Base-by-base conservation (phyloP, 2,888 invertebrate genomes). In the Sesia bembeciformis region DNA sequence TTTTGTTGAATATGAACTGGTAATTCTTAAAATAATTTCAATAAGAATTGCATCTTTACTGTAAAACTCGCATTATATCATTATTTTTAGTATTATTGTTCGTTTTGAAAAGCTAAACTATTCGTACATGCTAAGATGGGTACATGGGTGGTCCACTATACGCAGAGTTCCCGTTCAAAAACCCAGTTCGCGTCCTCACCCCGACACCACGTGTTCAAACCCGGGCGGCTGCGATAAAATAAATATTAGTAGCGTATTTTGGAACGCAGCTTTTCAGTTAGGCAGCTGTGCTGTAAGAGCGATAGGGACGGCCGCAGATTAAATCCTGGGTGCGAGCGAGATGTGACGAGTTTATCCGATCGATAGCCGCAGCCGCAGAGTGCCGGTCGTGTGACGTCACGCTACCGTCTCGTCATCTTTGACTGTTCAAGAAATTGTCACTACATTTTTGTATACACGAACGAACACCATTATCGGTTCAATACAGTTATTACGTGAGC, bases 351-450 rank as follows among this genome's bases (percentile, higher is more conserved):
- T 76, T 75, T 72, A 75, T 75, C 79, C 81, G 88, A 87, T 89
- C 89, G 86, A 89, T 89, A 89, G 86, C 87, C 89, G 88, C 89
- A 89, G 89, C 86, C 88, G 89, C 89, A 88, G 87, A 89, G 82
- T 81, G 79, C 77, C 75, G 83, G 78, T 78, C 76, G 76, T 70
- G 82, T 88, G 88, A 88, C 89, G 89, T 88, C 89, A 88, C 82
- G 72, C 70, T 65, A 69, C 76, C 75, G 87, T 87, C 88, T 87
- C 87, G 87, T 88, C 88, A 88, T 89, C 85, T 88, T 87, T 72
- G 81, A 76, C 79, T 74, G 81, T 78, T 81, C 76, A 83, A 84
- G 84, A 79, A 84, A 86, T 84, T 84, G 84, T 81, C 84, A 84
- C 84, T 79, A 79, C 74, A 79, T 76, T 83, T 81, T 75, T 72